Percentiles rank a stretch among this genome's conserved stretches.
These are phyloP conservation scores for Tylochromis polylepis DNA, from an alignment of 2,113 vertebrate species.

Conservation along the genomic window DNA sequence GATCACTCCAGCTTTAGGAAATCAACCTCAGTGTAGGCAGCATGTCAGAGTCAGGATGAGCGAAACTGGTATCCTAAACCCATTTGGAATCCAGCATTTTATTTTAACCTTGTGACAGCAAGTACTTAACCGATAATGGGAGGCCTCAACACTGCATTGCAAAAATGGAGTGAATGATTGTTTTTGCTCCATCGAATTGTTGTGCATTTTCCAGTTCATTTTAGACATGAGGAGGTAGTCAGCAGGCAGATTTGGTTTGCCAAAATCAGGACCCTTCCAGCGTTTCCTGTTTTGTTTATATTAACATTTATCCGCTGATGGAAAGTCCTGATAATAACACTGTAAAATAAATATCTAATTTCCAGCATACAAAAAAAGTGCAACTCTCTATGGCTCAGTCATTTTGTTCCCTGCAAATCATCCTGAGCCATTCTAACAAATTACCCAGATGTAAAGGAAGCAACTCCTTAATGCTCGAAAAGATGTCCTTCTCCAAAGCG, in stretches of 20 bases:
- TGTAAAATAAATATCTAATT: neutral
- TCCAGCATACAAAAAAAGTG: neutral
- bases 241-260: neutral
- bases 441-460: conserved; percentile 34
- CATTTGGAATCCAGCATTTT: conserved; percentile 8
- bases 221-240: neutral
- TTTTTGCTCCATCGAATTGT: neutral
- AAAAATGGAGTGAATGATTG: neutral
- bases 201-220: neutral
- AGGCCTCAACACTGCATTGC: neutral
- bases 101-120: conserved; percentile 28
- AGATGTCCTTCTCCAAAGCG: conserved; percentile 28
- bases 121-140: conserved; percentile 15
- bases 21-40: conserved; percentile 10
- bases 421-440: conserved; percentile 13
- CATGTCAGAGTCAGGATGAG: neutral
- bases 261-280: neutral
- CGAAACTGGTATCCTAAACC: neutral
- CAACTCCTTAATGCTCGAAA: conserved; percentile 27
- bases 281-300: neutral
- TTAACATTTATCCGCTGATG: neutral
- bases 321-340: neutral
- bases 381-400: neutral
- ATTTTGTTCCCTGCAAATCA: conserved; percentile 14
- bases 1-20: neutral